Base-by-base conservation (phyloP, 2,113 vertebrate species). In the Seriola aureovittata region DNA sequence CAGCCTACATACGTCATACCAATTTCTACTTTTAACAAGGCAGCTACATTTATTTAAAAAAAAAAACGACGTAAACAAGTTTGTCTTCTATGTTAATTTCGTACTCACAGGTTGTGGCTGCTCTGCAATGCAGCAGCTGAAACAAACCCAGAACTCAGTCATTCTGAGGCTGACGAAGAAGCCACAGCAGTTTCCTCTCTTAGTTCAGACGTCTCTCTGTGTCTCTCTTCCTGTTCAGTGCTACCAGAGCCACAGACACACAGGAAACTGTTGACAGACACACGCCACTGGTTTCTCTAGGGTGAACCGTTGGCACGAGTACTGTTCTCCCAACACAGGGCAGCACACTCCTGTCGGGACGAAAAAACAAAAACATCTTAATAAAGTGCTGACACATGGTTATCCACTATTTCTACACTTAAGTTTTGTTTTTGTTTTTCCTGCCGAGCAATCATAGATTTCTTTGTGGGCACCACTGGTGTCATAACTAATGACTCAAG, bases 31-130 rank as follows among this genome's bases (percentile, higher is more conserved):
- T 34, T 17, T 72, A 63, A 62, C 32, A 58, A 38, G 44, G 12
- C 44, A 34, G 14, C 19, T 2, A 42, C 23, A 32, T 55, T 40
- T 46, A 58, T 23, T 12, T 16, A 23, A n/a, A 52, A 19, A 21
- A 59, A 59, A 52, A 52, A 14, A 40, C 4, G n/a, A 23, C 57
- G 36, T 25, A 42, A 82, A 82, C 44, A 68, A 38, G 63, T 75
- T 50, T 17, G 12, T 80, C 44, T 46, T 25, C 19, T 21, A 21
- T 11, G 42, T 32, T 21, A 12, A 71, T 69, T 25, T 79, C 75
- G 75, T 80, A 97, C 97, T 94, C 89, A 98, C 97, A 68, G 96
- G 95, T 50, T 97, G 96, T 14, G 97, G 96, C 91, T 97, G 96
- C 85, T 97, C 97, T 77, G 96, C 96, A 78, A 96, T 91, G 88